Evolutionary conservation across 2,797 vertebrate species (phyloP).

Genomic region (Ambastaia sidthimunki): DNA sequence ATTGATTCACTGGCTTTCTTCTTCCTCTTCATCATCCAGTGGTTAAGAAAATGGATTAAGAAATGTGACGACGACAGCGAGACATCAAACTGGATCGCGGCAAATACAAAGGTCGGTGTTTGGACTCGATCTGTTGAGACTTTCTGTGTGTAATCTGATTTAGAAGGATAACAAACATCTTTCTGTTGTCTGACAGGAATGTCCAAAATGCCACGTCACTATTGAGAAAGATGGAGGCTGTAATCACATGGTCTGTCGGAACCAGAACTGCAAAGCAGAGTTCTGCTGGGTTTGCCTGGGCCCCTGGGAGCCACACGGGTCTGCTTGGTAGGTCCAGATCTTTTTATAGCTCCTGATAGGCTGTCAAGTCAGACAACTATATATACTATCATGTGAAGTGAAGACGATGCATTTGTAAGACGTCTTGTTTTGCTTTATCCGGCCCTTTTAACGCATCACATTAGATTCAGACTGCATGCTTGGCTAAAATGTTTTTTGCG

Average conservation of each 20-base stretch:
- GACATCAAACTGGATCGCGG: conserved; percentile 99
- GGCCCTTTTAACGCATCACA: no score
- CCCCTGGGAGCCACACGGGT: conserved; percentile 98
- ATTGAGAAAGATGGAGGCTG: conserved; percentile 99
- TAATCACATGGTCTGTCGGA: conserved; percentile 99
- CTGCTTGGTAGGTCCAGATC: conserved; percentile 89
- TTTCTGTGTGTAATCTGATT: not conserved
- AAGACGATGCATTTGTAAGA: no score
- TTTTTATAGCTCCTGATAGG: no score
- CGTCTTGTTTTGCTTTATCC: no score
- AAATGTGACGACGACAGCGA: conserved; percentile 99
- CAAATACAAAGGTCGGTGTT: conserved; percentile 92
- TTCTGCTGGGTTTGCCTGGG: conserved; percentile 99
- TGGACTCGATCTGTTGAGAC: not conserved
- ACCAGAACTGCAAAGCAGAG: conserved; percentile 99
- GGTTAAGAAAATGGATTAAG: conserved; percentile 99
- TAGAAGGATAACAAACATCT: conserved; percentile 3
- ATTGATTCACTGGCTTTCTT: conserved; percentile 14
- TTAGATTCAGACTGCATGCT: no score
- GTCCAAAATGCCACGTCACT: conserved; percentile 99
- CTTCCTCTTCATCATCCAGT: conserved; percentile 72
- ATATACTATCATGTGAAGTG: no score
- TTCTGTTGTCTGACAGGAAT: conserved; percentile 84
- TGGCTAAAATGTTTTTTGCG: no score
- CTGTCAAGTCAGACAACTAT: no score